These are phyloP conservation scores for Oreortyx pictus DNA, from an alignment of 2,797 vertebrate genomes.

Conservation along the genomic window DNA sequence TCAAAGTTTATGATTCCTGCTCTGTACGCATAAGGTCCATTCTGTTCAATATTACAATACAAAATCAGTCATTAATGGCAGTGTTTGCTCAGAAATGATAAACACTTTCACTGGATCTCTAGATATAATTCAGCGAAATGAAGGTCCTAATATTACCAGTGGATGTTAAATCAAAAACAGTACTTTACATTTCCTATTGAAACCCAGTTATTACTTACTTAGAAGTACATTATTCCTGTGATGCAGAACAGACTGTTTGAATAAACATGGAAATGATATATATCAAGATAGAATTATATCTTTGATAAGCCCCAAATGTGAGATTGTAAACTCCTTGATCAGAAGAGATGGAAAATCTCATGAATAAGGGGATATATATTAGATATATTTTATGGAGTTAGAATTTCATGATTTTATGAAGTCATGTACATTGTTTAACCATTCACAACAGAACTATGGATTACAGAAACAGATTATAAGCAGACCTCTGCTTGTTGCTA, in stretches of 20 bases:
- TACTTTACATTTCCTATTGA: constrained; percentile 18
- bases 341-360: neutral
- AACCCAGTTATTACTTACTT: neutral
- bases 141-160: neutral
- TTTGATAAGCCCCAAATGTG: neutral
- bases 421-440: neutral
- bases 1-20: neutral
- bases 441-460: neutral
- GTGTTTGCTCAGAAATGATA: neutral
- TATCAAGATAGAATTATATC: neutral
- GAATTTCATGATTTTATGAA: neutral
- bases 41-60: neutral
- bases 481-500: neutral
- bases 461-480: neutral
- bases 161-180: neutral
- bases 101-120: neutral
- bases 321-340: neutral
- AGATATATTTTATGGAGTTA: neutral
- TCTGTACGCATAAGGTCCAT: neutral
- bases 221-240: neutral
- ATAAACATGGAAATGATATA: neutral
- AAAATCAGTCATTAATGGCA: neutral
- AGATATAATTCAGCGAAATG: neutral
- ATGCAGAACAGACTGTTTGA: neutral
- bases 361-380: neutral